Evolutionary conservation across 2,888 invertebrate genomes (phyloP).

Genomic region (Salpingus planirostris): DNA sequence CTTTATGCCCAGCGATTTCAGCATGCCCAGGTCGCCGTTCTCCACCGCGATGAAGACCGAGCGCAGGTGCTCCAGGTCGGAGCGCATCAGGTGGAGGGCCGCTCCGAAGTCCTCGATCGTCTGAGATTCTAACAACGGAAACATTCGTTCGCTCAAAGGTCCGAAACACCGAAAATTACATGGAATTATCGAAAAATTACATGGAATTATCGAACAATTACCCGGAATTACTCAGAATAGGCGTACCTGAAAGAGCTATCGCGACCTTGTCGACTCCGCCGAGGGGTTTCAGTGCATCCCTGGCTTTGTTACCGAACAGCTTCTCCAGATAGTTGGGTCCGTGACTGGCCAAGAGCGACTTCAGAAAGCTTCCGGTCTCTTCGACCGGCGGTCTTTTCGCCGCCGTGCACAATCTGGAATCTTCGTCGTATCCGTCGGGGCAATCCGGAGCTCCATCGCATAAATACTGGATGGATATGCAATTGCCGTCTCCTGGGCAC

Average conservation of each 20-base stretch:
- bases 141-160: too few relatives aligned
- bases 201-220: too few relatives aligned
- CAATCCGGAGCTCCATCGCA: constrained; percentile 94
- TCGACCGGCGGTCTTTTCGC: constrained; percentile 95
- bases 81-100: constrained; percentile 75
- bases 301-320: constrained; percentile 88
- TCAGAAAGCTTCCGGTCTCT: constrained; percentile 90
- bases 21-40: constrained; percentile 88
- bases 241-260: constrained; percentile 83
- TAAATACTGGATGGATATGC: constrained; percentile 93
- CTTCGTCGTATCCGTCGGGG: constrained; percentile 92
- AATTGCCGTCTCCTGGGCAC: constrained; percentile 87
- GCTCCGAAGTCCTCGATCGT: constrained; percentile 91
- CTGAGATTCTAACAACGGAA: constrained; percentile 75
- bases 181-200: too few relatives aligned
- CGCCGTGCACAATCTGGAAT: constrained; percentile 89
- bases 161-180: too few relatives aligned
- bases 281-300: constrained; percentile 82
- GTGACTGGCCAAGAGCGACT: constrained; percentile 87
- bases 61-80: constrained; percentile 85
- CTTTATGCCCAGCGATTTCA: constrained; percentile 89
- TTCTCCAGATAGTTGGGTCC: constrained; percentile 96
- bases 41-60: constrained; percentile 94
- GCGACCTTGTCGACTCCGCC: constrained; percentile 95
- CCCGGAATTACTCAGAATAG: too few relatives aligned